Evolutionary conservation across 2,113 vertebrate species (phyloP).

Genomic region (Podocnemis expansa): DNA sequence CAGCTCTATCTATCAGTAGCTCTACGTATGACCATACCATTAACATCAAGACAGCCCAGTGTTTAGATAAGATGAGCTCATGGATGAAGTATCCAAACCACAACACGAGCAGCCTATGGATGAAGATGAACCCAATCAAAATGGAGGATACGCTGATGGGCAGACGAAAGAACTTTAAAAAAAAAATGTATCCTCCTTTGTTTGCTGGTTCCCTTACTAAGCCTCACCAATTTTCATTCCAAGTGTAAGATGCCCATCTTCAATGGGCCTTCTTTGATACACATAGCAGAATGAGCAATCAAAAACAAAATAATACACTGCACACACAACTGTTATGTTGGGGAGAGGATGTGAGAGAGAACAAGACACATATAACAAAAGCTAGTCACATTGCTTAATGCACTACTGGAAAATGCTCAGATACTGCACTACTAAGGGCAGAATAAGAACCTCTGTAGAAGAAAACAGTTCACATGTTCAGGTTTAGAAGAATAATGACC

Average conservation of each 20-base stretch:
- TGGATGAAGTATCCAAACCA: background rate
- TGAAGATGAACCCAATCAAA: background rate
- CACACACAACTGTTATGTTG: background rate
- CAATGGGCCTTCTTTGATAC: background rate
- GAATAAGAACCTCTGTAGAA: background rate
- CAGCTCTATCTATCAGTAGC: background rate
- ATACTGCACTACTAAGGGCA: background rate
- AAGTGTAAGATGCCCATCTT: background rate
- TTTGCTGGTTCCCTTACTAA: background rate
- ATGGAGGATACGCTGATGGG: background rate
- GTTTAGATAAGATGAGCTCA: background rate
- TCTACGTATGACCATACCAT: background rate
- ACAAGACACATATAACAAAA: background rate
- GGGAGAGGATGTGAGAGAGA: background rate
- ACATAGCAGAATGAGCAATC: background rate
- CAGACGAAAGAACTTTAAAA: background rate
- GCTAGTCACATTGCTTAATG: rapidly evolving
- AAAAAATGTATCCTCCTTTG: background rate
- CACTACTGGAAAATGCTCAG: background rate
- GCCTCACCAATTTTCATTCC: background rate
- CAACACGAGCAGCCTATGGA: rapidly evolving
- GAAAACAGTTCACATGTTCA: rapidly evolving
- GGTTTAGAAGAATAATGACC: background rate
- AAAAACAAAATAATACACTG: background rate
- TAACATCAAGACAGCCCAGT: background rate